Base-by-base conservation (phyloP, 2,797 vertebrate genomes). In the Holocentrus rufus region DNA sequence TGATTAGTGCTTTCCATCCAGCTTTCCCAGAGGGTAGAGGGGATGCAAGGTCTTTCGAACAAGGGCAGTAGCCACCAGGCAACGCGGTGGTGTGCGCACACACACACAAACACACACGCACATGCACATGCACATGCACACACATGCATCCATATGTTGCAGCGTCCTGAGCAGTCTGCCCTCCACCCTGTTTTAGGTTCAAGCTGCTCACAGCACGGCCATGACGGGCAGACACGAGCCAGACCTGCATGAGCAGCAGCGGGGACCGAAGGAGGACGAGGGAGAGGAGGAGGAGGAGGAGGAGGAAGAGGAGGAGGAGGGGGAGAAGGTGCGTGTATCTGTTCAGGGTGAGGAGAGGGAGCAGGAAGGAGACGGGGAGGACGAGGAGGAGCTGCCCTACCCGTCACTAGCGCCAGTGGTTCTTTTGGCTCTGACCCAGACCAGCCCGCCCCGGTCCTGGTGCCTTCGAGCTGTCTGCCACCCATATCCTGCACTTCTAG, bases 381-480 rank as follows among this genome's bases (percentile, higher is more conserved):
- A 95, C 83, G 93, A 92, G 85, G 93, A 92, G 74, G 95, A 94
- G 85, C 91, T 96, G 86, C 97, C 96, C 2, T 97, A 97, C 88
- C 96, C 97, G 8, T 89, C 95, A 52, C 89, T 98, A 82, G 96
- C 96, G 64, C 95, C 96, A 64, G 96, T 97, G 62, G 97, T 96
- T 79, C 96, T 98, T 83, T 95, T 98, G 95, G 97, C 94, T 88
- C 94, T 98, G 85, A 95, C 94, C 88, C 97, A 98, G 93, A 96
- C 94, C 89, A 97, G 94, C 71, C 95, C 95, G 61, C 97, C 96
- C n/a, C 95, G 97, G 80, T 98, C 95, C 93, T 98, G 97, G 97
- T 98, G 97, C 90, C 96, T 97, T 65, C 91, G 94, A 83, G 94
- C 96, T 65, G 96, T 98, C 83, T 98, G 97, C 93, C 97, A 96